These are phyloP conservation scores for Trichomycterus rosablanca DNA, from an alignment of 2,113 vertebrate species.

Conservation along the genomic window DNA sequence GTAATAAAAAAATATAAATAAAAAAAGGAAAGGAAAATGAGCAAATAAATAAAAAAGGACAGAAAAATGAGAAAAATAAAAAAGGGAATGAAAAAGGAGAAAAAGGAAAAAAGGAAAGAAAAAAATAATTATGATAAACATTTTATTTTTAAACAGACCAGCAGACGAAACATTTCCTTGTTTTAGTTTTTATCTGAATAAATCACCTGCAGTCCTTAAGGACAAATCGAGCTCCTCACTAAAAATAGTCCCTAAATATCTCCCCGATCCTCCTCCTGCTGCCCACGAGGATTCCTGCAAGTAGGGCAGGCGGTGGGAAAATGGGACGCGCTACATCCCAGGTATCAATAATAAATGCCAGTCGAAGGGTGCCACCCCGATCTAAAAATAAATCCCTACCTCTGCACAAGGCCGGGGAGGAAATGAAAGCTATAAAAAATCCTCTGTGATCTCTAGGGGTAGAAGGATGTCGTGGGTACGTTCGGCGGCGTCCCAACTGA, in stretches of 20 bases:
- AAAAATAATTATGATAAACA: too few relatives aligned
- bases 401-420: constrained; percentile 1
- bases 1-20: too few relatives aligned
- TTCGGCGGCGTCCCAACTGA: constrained; percentile 4
- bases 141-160: background rate
- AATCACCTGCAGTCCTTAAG: constrained; percentile 27
- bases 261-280: constrained; percentile 39
- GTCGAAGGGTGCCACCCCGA: constrained; percentile 28
- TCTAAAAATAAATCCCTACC: constrained; percentile 49
- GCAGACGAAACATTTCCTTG: background rate
- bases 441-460: background rate
- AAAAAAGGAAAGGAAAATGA: too few relatives aligned
- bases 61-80: background rate
- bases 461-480: background rate
- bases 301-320: constrained; percentile 51
- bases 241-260: constrained; percentile 50
- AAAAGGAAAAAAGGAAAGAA: too few relatives aligned
- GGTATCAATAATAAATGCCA: constrained; percentile 54
- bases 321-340: constrained; percentile 47
- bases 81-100: background rate
- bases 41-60: too few relatives aligned
- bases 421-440: constrained; percentile 5
- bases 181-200: background rate
- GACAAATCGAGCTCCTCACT: constrained; percentile 33
- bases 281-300: constrained; percentile 50